Conservation (phyloP, 1,140 invertebrate genomes). For the Littorina saxatilis region DNA sequence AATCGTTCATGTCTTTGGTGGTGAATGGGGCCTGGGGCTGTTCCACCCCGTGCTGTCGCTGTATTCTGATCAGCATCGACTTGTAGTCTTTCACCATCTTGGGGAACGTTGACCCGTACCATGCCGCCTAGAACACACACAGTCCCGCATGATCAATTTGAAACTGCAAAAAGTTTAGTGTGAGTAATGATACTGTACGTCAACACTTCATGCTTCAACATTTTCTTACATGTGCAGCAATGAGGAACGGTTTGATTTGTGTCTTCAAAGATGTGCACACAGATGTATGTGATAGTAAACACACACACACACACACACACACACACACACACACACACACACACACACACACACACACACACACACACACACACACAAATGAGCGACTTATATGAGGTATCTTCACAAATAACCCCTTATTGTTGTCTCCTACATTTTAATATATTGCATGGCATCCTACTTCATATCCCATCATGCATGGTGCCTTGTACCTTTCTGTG, state of each 20-base stretch:
- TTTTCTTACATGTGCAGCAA: not conserved
- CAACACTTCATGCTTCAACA: too few species aligned
- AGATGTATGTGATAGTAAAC: too few species aligned
- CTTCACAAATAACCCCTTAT: too few species aligned
- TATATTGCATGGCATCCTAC: too few species aligned
- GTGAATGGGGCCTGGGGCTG: conserved; percentile 62
- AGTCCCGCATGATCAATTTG: not conserved
- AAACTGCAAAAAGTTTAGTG: too few species aligned
- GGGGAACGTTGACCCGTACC: conserved; percentile 63
- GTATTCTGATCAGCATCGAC: conserved; percentile 60
- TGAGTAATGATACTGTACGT: too few species aligned
- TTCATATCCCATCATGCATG: too few species aligned
- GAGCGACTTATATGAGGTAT: too few species aligned
- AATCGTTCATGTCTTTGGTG: conserved; percentile 65
- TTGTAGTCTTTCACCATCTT: conserved; percentile 70
- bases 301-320: conserved; percentile 20
- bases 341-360: too few species aligned
- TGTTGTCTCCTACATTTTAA: too few species aligned
- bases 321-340: too few species aligned
- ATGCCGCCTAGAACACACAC: conserved; percentile 59
- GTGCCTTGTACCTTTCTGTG: conserved; percentile 62
- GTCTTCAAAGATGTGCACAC: too few species aligned
- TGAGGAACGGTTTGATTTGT: not conserved
- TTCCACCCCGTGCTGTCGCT: conserved; percentile 64
- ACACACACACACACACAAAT: not conserved